These are phyloP conservation scores for Microcebus lehilahytsara DNA, from an alignment of 2,113 vertebrate genomes.

Conservation along the genomic window DNA sequence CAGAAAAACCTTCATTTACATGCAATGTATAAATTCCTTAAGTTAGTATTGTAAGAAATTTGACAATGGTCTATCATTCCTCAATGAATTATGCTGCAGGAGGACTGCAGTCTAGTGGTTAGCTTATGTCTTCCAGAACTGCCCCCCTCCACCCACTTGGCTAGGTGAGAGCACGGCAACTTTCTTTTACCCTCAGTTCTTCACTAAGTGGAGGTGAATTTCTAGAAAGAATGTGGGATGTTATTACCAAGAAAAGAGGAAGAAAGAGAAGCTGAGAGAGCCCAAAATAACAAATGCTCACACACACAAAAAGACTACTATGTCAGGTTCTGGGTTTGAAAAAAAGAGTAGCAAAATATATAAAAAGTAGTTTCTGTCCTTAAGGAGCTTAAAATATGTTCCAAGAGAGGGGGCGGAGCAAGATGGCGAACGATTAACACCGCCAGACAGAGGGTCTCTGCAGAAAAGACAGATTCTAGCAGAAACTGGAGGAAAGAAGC, in stretches of 20 bases:
- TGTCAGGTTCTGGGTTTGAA: neutral
- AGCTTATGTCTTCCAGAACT: neutral
- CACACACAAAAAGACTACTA: neutral
- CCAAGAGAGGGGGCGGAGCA: no score
- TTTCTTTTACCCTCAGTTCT: neutral
- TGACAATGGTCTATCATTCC: neutral
- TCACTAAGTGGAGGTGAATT: neutral
- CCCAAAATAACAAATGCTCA: neutral
- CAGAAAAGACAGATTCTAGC: no score
- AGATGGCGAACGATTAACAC: no score
- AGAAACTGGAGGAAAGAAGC: no score
- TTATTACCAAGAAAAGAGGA: neutral
- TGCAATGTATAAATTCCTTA: neutral
- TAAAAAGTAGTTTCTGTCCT: neutral
- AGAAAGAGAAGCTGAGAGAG: neutral
- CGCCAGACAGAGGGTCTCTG: no score
- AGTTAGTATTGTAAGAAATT: neutral
- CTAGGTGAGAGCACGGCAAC: neutral
- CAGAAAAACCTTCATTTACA: neutral
- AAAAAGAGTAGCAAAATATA: neutral
- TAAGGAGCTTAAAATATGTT: no score
- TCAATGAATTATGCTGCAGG: neutral
- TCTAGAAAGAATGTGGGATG: neutral
- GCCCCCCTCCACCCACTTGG: neutral
- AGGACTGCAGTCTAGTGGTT: neutral